Evolutionary conservation across 1,140 invertebrate genomes (phyloP), one percentile per base, ranked within the genome.

Genomic region (Lordiphosa clarofinis): DNA sequence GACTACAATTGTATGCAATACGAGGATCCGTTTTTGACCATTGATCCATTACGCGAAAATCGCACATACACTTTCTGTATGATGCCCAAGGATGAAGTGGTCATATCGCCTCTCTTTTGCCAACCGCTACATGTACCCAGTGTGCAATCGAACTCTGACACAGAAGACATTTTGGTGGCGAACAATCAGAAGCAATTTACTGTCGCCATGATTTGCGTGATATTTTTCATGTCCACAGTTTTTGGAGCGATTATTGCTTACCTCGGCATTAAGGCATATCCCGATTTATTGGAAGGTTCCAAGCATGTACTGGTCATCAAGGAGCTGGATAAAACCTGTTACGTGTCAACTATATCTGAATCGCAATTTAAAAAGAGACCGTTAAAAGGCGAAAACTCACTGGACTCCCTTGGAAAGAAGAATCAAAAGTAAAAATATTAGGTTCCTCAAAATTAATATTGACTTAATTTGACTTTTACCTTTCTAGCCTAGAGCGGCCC

Each of bases 241-340:
- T 53, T 64, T 44, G 74, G 79, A 1, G 68, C 53, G 1, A 54
- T 76, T 28, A 58, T 76, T 13, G 68, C 74, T 0, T 84, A 79
- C 44, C 49, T 75, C 12, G 72, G 74, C 15, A 63, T 84, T 0
- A 84, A 73, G 39, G 56, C 56, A 0, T 84, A 70, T 50, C 79
- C 79, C 0, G 65, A 84, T 61, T 38, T 84, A 0, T 28, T 84
- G 35, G 79, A 84, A 19, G 79, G 79, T 4, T 79, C 74, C 0
- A 79, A 84, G 21, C 79, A 84, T 58, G 74, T 84, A 0, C 8
- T 84, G 8, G 65, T 79, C 1, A 67, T 84, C 6, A 79, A 84
- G 40, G 59, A 75, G 36, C 50, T 66, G 1, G 74, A 79, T 28
- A 61, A 66, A 28, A 50, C 55, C 0, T 72, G 68, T 38, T 62